These are phyloP conservation scores for Trachops cirrhosus DNA, from an alignment of 2,797 vertebrate species.

Conservation along the genomic window DNA sequence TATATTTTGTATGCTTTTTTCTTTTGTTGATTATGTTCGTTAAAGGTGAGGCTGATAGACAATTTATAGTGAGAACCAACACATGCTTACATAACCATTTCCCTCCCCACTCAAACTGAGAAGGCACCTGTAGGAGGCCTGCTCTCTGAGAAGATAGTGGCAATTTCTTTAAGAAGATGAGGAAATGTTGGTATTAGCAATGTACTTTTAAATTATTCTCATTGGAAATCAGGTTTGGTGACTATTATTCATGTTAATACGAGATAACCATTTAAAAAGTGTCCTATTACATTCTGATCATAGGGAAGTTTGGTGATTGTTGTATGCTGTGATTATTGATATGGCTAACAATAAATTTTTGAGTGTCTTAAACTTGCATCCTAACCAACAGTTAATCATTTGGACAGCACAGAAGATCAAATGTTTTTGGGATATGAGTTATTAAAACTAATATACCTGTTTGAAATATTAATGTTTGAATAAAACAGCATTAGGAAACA, in stretches of 20 bases:
- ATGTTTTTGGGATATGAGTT: neutral
- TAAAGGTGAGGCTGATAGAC: too few relatives aligned
- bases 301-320: neutral
- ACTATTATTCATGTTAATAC: neutral
- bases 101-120: neutral
- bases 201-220: neutral
- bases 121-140: neutral
- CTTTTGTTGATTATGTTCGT: too few relatives aligned
- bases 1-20: too few relatives aligned
- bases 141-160: neutral
- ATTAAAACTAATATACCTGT: neutral
- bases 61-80: neutral
- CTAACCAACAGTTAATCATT: neutral
- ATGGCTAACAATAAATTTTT: neutral
- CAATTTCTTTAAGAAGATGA: neutral
- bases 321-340: neutral
- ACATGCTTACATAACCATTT: neutral
- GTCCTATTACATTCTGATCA: neutral
- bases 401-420: neutral
- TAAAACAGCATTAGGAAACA: neutral
- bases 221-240: neutral
- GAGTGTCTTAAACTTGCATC: neutral
- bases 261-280: neutral
- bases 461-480: conserved; percentile 18
- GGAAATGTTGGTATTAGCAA: neutral